Evolutionary conservation across 2,113 vertebrate species (phyloP), one percentile per base, ranked within the genome.

Genomic region (Canis aureus): DNA sequence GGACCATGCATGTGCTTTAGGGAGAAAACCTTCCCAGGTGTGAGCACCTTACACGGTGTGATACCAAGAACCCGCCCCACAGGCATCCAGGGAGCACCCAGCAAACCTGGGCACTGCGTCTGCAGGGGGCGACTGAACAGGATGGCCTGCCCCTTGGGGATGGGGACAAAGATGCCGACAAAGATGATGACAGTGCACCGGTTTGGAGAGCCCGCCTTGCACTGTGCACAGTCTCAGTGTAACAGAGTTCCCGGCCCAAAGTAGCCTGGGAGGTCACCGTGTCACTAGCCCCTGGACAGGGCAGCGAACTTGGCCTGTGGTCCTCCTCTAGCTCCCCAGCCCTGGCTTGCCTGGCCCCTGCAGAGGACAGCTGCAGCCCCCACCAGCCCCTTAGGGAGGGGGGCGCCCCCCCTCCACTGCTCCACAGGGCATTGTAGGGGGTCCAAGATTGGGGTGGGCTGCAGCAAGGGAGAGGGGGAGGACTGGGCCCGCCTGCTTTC

Each of bases 181-280:
- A 27, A 35, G 49, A 66, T 1, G 35, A 2, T 1, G 59, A 51
- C 4, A 16, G 29, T 1, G 13, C 0, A 8, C 51, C 2, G 0
- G 51, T n/a, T 15, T 57, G 7, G 64, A 66, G 35, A 55, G 55
- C 83, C 51, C 20, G 20, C 25, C 82, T 32, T 5, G 2, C 0
- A 2, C 11, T 3, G 29, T 10, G 32, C 19, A 10, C 15, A 15
- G 78, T 51, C 32, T 82, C 55, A 9, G 11, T 12, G 57, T 91
- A 17, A 86, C 38, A 10, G 67, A 32, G 20, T 4, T 16, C 9
- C 27, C 1, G 1, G 53, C 11, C 27, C 89, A 8, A 11, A 8
- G 22, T 0, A 3, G 69, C 27, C 35, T 60, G 10, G 6, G 11
- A 29, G 32, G 0, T 13, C 13, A 16, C 49, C 49, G 9, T 6